Base-by-base conservation (phyloP, 2,797 vertebrate genomes). In the Philypnodon macrostomus region DNA sequence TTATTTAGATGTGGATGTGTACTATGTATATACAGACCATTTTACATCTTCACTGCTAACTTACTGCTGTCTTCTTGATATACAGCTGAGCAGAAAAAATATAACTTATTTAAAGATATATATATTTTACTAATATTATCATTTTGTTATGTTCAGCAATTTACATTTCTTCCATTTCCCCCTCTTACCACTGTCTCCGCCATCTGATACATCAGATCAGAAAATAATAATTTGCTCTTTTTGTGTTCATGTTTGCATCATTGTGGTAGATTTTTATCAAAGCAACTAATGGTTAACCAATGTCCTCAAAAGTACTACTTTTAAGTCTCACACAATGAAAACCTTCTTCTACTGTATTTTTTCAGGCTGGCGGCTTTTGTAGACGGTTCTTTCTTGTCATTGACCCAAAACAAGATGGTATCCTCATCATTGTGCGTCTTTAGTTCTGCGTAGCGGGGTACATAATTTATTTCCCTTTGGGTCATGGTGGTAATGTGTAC, bases 131-230 rank as follows among this genome's bases (percentile, higher is more conserved):
- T 42, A 11, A 9, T 12, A 17, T 30, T 18, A 18, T 30, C 41
- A 31, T 41, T 29, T n/a, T 30, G 15, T 44, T 4, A 12, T 49
- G 56, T 73, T 67, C 57, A 77, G 65, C 69, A 72, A 45, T 50
- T 61, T 72, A 68, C 67, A 68, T 79, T 49, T 69, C 73, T 71
- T 57, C 56, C 7, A 54, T 70, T 72, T 67, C 66, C 39, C 58
- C 56, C 52, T 65, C 63, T 64, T 49, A 71, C 73, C 67, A 63
- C 71, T 74, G 75, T 79, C 73, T 78, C 74, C 70, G 69, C 56
- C 46, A 65, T 73, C 58, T 59, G 18, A 30, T 54, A 58, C 47
- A 21, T 19, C 67, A 77, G 66, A 68, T 34, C 51, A 62, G 61
- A 31, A 44, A 48, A 42, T 48, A 38, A 55, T 58, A 45, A 37